Base-by-base conservation (phyloP, 2,113 vertebrate species). In the Chaetodon trifascialis region DNA sequence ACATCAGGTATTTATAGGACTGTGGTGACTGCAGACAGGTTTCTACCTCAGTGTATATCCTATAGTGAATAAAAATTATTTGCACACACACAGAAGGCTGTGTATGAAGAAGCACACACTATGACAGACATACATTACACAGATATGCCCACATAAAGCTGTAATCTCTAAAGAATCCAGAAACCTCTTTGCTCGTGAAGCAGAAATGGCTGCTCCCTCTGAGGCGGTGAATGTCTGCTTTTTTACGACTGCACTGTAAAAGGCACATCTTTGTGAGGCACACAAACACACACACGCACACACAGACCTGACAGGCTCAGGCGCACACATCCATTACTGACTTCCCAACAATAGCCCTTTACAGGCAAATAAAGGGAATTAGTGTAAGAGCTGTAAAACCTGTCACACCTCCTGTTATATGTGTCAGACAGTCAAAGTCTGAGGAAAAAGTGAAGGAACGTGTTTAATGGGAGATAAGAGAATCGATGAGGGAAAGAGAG, bases 301-400 rank as follows among this genome's bases (percentile, higher is more conserved):
- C 71, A 74, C 65, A 59, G 75, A 54, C 51, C 70, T 87, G 82
- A 88, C 82, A 87, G 64, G 51, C 73, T 76, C 42, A 78, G 76
- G 69, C 15, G 66, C 17, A 4, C 79, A 91, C 87, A 88, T 89
- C 89, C 88, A 88, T 92, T 90, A 91, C 79, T 36, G 69, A 51
- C 79, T 79, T 85, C 79, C 68, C 75, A 72, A 88, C 82, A 89
- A 88, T 66, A 84, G 86, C 76, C 67, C 70, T 91, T 92, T 86
- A 91, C 90, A 87, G 83, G 87, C 90, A 93, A 91, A 94, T 91
- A 90, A 93, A 91, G 72, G 86, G 83, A 86, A 86, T 92, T 93
- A 92, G 82, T 87, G 84, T 91, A 84, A 85, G 82, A 82, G 87
- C 88, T 87, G 79, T 91, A 91, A 90, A 92, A 90, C 36, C 89